Base-by-base conservation (phyloP, 2,113 vertebrate species). In the Nannospalax galili region DNA sequence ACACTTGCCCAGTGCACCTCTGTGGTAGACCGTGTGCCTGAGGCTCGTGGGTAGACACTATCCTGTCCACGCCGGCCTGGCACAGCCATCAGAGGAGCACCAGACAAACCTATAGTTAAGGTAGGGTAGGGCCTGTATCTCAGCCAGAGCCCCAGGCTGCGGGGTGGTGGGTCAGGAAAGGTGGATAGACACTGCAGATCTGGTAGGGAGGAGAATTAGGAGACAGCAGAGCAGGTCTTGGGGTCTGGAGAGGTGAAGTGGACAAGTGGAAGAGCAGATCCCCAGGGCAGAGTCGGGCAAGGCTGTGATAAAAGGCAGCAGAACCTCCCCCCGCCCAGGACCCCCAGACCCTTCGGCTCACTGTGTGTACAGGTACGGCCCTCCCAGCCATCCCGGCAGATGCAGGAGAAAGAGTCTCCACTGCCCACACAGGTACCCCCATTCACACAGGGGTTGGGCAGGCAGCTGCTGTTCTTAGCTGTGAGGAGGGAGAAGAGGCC, bases 321-420 rank as follows among this genome's bases (percentile, higher is more conserved):
- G 56, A 3, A 14, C 65, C 22, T 11, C 9, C 84, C 16, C 1
- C 19, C 4, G 48, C 58, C 22, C 79, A 3, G 64, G 58, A 26
- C 58, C 1, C 24, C 45, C 77, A 52, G 30, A 7, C 65, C 30
- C 60, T 65, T 35, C 28, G 0, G 24, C 99, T 97, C 98, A 99
- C 99, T 99, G 97, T 99, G 99, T 0, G 98, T 98, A 97, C 99
- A 99, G 73, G 98, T 99, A 48, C 98, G 98, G 90, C 99, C 99
- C 96, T 99, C 98, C 99, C 99, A 99, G 85, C 99, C 99, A 3
- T 99, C 99, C 42, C 99, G 99, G 97, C 99, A 99, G 97, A 99
- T 99, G 96, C 99, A 99, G 16, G 99, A 99, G 97, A 99, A 99
- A 84, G 98, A 97, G 70, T 99, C 99, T 1, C 99, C 99, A 0